Base-by-base conservation (phyloP, 2,113 vertebrate genomes). In the Tauraco erythrolophus region DNA sequence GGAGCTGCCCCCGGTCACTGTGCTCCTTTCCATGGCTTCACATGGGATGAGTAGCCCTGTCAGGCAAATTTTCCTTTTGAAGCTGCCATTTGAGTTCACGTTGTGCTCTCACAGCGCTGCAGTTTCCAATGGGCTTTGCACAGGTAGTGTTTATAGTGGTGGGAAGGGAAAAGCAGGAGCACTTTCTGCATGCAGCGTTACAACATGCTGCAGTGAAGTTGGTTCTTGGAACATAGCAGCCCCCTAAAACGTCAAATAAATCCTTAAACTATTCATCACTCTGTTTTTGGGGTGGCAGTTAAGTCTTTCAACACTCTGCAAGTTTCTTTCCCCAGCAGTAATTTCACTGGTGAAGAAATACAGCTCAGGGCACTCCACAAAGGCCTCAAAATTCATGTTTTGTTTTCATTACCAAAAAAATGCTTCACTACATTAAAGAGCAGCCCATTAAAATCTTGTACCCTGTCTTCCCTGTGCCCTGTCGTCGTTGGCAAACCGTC, bases 211-310 rank as follows among this genome's bases (percentile, higher is more conserved):
- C 72, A 69, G 1, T 19, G 35, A 50, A 87, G 57, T 53, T 89
- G 82, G 61, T 82, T 95, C 70, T 91, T 95, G 95, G 92, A 95
- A 94, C 77, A 6, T 39, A 77, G 79, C 90, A 88, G 91, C 84
- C 96, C 95, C 96, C 95, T 95, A 91, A 96, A 95, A 95, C 1
- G 92, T 94, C 95, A 92, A 96, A 94, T 96, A 97, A 97, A 96
- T 97, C 94, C 95, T 94, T 92, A 62, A 93, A 85, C 86, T 91
- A 89, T 96, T 97, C 91, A 97, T 95, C 95, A 97, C 95, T 71
- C 85, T 92, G 80, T 84, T 97, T 97, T 97, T 95, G 96, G 96
- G 97, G 92, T 94, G 84, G 96, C 87, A 89, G 91, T 96, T 97
- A 96, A 95, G 91, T 94, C 96, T 97, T 96, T 97, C 97, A 97